Base-by-base conservation (phyloP, 2,797 vertebrate species). In the Atherinosoma microstoma region DNA sequence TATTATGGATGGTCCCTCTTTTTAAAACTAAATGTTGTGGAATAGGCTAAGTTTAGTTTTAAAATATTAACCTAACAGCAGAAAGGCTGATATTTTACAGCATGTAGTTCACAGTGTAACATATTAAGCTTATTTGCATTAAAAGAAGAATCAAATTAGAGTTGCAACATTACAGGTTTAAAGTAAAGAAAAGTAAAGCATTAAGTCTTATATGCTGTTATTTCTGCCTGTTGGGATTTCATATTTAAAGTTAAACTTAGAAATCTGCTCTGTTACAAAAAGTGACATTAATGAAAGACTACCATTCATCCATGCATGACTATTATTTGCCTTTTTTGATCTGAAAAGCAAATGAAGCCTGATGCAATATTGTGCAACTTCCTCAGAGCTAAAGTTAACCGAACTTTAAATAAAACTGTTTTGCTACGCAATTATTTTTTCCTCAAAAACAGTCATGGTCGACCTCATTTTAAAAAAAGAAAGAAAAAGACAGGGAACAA, bases 361-460 rank as follows among this genome's bases (percentile, higher is more conserved):
- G 22, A 73, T 70, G 76, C 64, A 84, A 65, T 58, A 47, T 6
- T 79, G 13, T 61, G 58, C 62, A 83, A 77, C 61, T 69, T 67
- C 47, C 47, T 68, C 27, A 75, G 49, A 63, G 16, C 12, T 58
- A 47, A 64, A 53, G 56, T 56, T 2, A 42, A n/a, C 24, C 8
- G 16, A 24, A 35, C 40, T 35, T 45, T 30, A 0, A 29, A 13
- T 30, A 29, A 16, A 30, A 18, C 16, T 57, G 54, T 29, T 57
- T 57, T 57, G 29, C 6, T 1, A 30, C 7, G 6, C 16, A 18
- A 9, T 47, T 68, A 22, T 58, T 45, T 53, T 53, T 67, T 58
- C 29, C n/a, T 30, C 29, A 10, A 8, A 36, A 59, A 57, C 11
- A 5, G 16, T 64, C 60, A 35, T 35, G 0, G 42, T 32, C 47